phyloP scores from a whole-genome alignment of 2,113 vertebrate genomes.

The Oostethus manadensis region DNA sequence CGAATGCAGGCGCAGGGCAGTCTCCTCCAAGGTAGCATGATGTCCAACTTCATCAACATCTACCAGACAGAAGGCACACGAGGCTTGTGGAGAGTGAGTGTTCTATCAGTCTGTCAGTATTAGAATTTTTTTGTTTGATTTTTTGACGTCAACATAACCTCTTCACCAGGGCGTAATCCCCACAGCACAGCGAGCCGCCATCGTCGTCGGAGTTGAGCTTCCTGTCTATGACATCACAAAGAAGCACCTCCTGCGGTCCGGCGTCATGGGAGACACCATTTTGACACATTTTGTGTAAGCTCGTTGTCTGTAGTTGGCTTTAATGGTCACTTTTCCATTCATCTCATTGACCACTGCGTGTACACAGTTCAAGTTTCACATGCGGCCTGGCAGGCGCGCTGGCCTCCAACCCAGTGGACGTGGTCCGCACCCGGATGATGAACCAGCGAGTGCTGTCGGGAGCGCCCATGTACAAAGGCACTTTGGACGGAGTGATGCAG shows the following conservation, averaged over 20 bases:
- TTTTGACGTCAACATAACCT: neutral
- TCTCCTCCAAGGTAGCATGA: conserved; percentile 92
- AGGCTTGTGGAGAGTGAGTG: conserved; percentile 90
- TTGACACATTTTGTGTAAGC: conserved; percentile 74
- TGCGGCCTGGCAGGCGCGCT: conserved; percentile 77
- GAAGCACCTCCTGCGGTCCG: conserved; percentile 75
- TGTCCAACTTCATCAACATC: conserved; percentile 95
- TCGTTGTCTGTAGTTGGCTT: too few species aligned
- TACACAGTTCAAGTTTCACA: conserved; percentile 73
- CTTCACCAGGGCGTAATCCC: conserved; percentile 73
- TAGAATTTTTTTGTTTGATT: neutral
- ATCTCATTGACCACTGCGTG: neutral
- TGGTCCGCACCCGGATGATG: conserved; percentile 79
- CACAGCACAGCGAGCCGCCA: conserved; percentile 77
- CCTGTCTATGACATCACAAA: conserved; percentile 81
- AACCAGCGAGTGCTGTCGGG: conserved; percentile 75
- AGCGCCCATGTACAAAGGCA: conserved; percentile 73
- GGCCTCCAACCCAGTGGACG: conserved; percentile 78
- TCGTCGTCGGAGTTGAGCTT: conserved; percentile 78
- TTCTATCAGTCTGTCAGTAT: too few species aligned
- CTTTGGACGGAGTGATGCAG: conserved; percentile 78
- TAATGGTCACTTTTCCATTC: neutral
- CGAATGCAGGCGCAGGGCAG: conserved; percentile 96
- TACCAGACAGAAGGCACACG: conserved; percentile 93
- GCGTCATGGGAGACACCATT: conserved; percentile 76